phyloP scores from a whole-genome alignment of 2,113 vertebrate genomes.

The Clarias macrocephalus region DNA sequence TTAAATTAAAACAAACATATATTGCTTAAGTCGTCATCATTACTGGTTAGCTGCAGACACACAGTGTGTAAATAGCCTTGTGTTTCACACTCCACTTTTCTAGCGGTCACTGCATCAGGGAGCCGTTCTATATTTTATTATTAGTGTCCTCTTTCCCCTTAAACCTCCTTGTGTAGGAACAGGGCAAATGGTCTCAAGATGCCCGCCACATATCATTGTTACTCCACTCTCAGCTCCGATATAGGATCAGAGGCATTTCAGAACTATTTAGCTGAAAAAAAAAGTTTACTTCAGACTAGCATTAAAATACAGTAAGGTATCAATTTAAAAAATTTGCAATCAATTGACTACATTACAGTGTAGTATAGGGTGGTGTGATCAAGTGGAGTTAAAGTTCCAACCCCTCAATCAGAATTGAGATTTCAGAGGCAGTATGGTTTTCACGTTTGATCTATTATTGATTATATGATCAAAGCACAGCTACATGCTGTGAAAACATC shows the following conservation, averaged over 20 bases:
- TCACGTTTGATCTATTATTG: background rate
- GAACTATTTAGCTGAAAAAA: background rate
- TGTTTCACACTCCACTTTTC: slow-evolving; percentile 46
- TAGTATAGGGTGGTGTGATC: background rate
- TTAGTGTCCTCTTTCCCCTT: slow-evolving; percentile 62
- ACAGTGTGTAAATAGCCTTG: slow-evolving; percentile 22
- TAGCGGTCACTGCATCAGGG: slow-evolving; percentile 56
- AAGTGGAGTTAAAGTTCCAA: background rate
- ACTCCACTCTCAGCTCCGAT: background rate
- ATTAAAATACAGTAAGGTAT: background rate
- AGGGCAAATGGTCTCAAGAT: slow-evolving; percentile 19
- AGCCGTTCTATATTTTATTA: slow-evolving; percentile 76
- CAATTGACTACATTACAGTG: background rate
- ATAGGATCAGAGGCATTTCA: background rate
- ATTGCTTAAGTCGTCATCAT: background rate
- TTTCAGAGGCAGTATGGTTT: background rate
- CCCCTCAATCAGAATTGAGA: background rate
- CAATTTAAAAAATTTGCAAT: too few relatives aligned
- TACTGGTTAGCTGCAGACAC: slow-evolving; percentile 2
- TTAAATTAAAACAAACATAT: background rate
- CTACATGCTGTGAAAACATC: background rate
- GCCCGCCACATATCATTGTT: background rate
- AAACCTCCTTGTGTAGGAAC: slow-evolving; percentile 64
- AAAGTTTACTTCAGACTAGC: background rate
- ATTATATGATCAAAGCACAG: background rate